These are phyloP conservation scores for Carposina sasakii DNA, from an alignment of 1,140 invertebrate species.

Conservation along the genomic window DNA sequence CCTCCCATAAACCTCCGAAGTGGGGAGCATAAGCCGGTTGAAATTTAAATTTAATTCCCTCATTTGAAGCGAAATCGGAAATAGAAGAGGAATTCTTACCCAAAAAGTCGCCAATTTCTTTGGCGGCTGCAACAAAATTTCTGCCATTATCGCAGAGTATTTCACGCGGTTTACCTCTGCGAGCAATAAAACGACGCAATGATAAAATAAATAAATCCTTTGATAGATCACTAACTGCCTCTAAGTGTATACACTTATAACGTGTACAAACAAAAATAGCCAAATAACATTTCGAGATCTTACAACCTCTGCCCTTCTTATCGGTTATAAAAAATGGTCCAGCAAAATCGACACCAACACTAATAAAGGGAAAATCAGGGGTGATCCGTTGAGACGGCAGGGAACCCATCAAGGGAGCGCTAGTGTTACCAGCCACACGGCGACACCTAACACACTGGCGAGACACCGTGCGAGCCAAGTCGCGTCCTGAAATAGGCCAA, in stretches of 20 bases:
- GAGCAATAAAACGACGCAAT: conserved; percentile 15
- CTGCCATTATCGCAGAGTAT: conserved; percentile 8
- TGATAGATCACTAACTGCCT: conserved; percentile 9
- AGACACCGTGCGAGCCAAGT: background rate
- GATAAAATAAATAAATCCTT: conserved; percentile 12
- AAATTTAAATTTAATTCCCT: conserved; percentile 33
- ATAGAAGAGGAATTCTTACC: background rate
- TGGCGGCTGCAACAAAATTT: conserved; percentile 7
- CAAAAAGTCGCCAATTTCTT: background rate
- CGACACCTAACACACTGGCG: conserved; percentile 1
- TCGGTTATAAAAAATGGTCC: conserved; percentile 11
- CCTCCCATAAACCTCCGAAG: conserved; percentile 34
- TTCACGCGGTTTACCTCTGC: conserved; percentile 13
- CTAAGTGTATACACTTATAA: conserved; percentile 10
- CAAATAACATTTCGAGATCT: conserved; percentile 15
- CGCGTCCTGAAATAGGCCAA: conserved; percentile 1
- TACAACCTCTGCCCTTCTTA: conserved; percentile 12
- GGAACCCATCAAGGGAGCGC: conserved; percentile 7
- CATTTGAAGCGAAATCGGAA: conserved; percentile 2
- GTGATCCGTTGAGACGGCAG: background rate
- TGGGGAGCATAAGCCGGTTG: conserved; percentile 33
- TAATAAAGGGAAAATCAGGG: background rate
- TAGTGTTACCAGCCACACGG: background rate
- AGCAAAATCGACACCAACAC: conserved; percentile 9
- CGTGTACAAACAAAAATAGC: conserved; percentile 17